These are phyloP conservation scores for Salpingus planirostris DNA, from an alignment of 2,888 invertebrate species.

Conservation along the genomic window DNA sequence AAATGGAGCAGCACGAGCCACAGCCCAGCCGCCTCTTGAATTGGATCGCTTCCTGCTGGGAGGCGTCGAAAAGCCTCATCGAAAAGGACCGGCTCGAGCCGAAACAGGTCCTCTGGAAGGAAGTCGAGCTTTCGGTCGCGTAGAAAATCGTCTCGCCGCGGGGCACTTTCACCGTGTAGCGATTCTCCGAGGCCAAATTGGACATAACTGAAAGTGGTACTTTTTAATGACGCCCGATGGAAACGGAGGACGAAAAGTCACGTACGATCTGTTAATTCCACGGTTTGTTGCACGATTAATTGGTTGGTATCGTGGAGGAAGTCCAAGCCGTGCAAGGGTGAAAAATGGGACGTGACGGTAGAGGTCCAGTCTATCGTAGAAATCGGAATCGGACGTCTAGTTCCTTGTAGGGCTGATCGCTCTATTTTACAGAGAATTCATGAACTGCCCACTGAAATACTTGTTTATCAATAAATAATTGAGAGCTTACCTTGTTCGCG, in stretches of 20 bases:
- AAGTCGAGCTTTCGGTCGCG: conserved; percentile 57
- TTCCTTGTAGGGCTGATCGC: conserved; percentile 6
- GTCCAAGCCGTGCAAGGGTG: conserved; percentile 59
- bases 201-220: conserved; percentile 30
- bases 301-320: conserved; percentile 61
- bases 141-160: conserved; percentile 68
- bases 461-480: background rate
- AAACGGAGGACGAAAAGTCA: too few species aligned
- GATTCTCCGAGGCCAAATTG: conserved; percentile 58
- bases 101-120: conserved; percentile 57
- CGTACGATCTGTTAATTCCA: conserved; percentile 67
- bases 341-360: conserved; percentile 49
- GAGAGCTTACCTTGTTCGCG: conserved; percentile 4
- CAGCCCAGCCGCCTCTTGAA: conserved; percentile 62
- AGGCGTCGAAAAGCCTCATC: conserved; percentile 73
- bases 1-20: conserved; percentile 57
- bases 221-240: too few species aligned
- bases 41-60: conserved; percentile 73
- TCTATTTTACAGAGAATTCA: background rate
- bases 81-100: conserved; percentile 66
- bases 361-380: conserved; percentile 53
- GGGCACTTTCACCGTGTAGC: conserved; percentile 63
- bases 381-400: conserved; percentile 51
- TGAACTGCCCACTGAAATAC: too few species aligned
- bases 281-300: conserved; percentile 68